These are phyloP conservation scores for Bombus pascuorum DNA, from an alignment of 1,140 invertebrate species.

Conservation along the genomic window DNA sequence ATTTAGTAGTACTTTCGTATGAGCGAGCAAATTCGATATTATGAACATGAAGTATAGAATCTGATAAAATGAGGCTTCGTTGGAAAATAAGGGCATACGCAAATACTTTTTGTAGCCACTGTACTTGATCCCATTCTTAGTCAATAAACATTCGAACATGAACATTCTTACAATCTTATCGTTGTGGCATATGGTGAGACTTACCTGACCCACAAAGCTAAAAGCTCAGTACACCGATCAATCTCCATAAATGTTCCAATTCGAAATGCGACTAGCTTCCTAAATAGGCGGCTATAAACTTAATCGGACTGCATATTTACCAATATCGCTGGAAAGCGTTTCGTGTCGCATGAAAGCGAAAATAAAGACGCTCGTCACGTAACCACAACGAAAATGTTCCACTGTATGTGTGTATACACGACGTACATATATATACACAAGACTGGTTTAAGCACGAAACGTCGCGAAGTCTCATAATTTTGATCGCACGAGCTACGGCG, in stretches of 20 bases:
- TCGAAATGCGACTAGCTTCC: neutral
- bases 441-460: neutral
- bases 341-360: neutral
- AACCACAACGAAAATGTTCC: slow-evolving; percentile 3
- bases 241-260: slow-evolving; percentile 1
- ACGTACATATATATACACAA: neutral
- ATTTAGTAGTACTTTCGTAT: no score
- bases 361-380: slow-evolving; percentile 16
- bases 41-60: no score
- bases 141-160: no score
- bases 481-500: slow-evolving; percentile 19
- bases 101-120: neutral
- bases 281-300: neutral
- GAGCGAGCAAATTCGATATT: no score
- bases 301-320: slow-evolving; percentile 4
- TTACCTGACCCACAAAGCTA: neutral
- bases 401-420: neutral
- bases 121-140: neutral
- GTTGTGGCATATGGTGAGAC: neutral
- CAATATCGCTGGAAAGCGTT: neutral
- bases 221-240: neutral
- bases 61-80: no score
- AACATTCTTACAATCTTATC: neutral
- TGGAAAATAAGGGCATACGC: neutral
- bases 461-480: slow-evolving; percentile 9